These are phyloP conservation scores for Drosophila seguyi DNA, from an alignment of 1,140 invertebrate genomes.

Conservation along the genomic window DNA sequence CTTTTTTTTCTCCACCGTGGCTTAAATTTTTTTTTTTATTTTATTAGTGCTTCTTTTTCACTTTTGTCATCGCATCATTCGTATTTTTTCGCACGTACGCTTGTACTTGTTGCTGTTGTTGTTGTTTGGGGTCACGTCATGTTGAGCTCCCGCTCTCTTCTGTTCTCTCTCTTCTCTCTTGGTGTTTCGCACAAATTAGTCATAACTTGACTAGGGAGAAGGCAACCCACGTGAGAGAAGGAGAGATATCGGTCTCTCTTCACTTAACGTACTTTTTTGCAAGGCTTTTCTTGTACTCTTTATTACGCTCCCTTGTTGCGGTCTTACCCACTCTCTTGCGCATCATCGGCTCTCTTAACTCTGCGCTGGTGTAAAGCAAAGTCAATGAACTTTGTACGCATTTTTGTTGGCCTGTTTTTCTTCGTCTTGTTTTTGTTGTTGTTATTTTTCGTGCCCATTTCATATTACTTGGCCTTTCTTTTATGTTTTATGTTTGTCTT, in stretches of 20 bases:
- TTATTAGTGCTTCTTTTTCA: constrained; percentile 31
- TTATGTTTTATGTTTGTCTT: constrained; percentile 64
- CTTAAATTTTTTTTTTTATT: constrained; percentile 11
- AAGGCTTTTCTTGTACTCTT: constrained; percentile 22
- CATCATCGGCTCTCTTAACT: constrained; percentile 13
- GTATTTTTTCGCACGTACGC: constrained; percentile 71
- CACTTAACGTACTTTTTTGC: constrained; percentile 26
- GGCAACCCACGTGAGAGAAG: constrained; percentile 10
- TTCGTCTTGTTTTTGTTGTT: constrained; percentile 38
- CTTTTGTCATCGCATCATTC: constrained; percentile 71
- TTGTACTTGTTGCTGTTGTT: constrained; percentile 82
- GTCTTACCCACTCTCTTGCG: not conserved
- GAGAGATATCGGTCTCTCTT: not conserved
- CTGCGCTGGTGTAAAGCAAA: constrained; percentile 68
- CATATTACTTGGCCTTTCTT: constrained; percentile 49
- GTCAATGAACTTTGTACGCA: constrained; percentile 83
- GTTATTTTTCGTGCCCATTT: constrained; percentile 55
- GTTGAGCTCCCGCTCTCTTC: constrained; percentile 13
- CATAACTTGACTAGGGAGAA: constrained; percentile 29
- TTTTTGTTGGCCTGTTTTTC: constrained; percentile 53
- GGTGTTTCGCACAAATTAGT: constrained; percentile 55
- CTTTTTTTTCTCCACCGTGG: constrained; percentile 37
- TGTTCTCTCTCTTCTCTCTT: constrained; percentile 3
- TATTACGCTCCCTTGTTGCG: not conserved
- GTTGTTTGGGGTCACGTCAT: constrained; percentile 79